Evolutionary conservation across 2,113 vertebrate species (phyloP).

Genomic region (Charina bottae): DNA sequence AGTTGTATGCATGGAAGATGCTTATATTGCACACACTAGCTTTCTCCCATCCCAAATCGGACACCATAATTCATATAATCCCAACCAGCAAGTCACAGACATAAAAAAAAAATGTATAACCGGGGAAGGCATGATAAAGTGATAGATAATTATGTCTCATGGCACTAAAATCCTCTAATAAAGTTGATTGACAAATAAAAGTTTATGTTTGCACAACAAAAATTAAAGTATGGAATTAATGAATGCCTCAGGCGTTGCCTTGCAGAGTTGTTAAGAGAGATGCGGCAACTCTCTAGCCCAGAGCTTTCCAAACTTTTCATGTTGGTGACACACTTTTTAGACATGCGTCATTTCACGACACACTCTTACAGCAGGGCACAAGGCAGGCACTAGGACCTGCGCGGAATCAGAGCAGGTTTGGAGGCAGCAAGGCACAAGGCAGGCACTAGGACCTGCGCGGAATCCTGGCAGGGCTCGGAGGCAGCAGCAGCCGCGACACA

Average conservation of each 20-base stretch:
- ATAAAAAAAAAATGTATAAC: not conserved
- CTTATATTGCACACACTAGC: not conserved
- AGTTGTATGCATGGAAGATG: not conserved
- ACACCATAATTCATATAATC: not conserved
- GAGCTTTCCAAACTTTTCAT: too few relatives aligned
- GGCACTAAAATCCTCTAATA: not conserved
- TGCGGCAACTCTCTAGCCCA: too few relatives aligned
- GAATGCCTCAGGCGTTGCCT: not conserved
- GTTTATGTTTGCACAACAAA: not conserved
- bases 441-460: too few relatives aligned
- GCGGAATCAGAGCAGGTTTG: too few relatives aligned
- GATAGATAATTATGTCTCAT: not conserved
- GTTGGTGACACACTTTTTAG: too few relatives aligned
- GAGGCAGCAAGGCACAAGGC: too few relatives aligned
- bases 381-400: too few relatives aligned
- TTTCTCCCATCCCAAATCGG: not conserved
- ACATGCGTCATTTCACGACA: too few relatives aligned
- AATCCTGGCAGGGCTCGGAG: too few relatives aligned
- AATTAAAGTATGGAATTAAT: not conserved
- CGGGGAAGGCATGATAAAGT: too few relatives aligned
- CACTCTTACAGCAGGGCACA: too few relatives aligned
- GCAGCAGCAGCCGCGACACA: too few relatives aligned
- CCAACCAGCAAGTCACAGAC: not conserved
- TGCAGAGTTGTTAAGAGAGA: not conserved
- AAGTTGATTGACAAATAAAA: not conserved